Conservation (phyloP, 2,797 vertebrate genomes). For the Chaunax sp. region DNA sequence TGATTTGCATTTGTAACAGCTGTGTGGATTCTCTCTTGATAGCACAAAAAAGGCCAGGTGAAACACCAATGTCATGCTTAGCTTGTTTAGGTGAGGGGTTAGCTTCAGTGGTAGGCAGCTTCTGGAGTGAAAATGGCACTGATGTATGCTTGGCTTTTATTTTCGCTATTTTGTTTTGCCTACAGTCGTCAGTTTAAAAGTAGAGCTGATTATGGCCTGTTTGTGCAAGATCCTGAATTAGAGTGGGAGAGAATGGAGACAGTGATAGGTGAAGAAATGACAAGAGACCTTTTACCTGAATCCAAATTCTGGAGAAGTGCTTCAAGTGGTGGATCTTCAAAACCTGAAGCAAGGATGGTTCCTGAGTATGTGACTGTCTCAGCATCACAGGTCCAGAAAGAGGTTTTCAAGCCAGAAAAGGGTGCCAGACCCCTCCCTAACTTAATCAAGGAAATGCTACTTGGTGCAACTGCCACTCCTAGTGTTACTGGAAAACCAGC, state of each 20-base stretch:
- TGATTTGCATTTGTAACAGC: conserved; percentile 56
- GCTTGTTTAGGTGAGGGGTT: background rate
- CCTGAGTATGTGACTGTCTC: conserved; percentile 46
- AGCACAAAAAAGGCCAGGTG: conserved; percentile 37
- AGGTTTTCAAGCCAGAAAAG: conserved; percentile 62
- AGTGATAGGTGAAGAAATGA: background rate
- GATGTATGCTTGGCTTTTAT: conserved; percentile 24
- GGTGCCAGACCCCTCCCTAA: conserved; percentile 42
- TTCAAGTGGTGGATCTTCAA: background rate
- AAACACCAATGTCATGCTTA: rapidly evolving
- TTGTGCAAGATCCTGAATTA: conserved; percentile 14
- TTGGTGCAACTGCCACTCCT: background rate
- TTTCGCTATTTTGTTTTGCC: conserved; percentile 36
- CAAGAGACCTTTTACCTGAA: background rate
- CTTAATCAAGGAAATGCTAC: conserved; percentile 45
- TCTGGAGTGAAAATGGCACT: conserved; percentile 55
- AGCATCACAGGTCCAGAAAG: conserved; percentile 23
- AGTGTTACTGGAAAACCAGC: rapidly evolving
- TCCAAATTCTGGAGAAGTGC: background rate
- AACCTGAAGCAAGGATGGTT: conserved; percentile 10
- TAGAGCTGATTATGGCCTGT: background rate
- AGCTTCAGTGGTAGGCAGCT: background rate
- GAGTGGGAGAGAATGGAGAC: conserved; percentile 39
- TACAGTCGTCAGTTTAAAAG: background rate
- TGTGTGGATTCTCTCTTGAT: conserved; percentile 24